Percentiles rank a stretch among this genome's conserved stretches.
Conservation (phyloP, 2,113 vertebrate genomes). For the Lagopus leucura region DNA sequence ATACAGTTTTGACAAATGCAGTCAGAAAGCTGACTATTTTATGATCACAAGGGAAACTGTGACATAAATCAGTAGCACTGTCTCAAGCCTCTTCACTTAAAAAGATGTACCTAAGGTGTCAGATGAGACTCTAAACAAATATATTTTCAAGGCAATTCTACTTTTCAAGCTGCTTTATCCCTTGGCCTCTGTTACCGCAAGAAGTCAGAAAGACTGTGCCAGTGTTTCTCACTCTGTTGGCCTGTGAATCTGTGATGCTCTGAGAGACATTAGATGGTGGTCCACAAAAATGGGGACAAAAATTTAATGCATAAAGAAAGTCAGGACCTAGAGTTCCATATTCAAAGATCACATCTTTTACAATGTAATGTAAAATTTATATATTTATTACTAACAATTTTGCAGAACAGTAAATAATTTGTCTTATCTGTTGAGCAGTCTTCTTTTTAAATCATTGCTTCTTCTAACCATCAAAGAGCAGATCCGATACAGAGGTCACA, state of each 20-base stretch:
- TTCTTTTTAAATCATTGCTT: not conserved
- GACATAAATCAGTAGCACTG: not conserved
- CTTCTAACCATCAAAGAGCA: not conserved
- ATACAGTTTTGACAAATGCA: not conserved
- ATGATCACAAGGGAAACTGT: not conserved
- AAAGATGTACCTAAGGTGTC: not conserved
- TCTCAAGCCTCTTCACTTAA: not conserved
- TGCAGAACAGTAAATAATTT: not conserved
- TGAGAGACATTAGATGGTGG: not conserved
- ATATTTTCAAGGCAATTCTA: not conserved
- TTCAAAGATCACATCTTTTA: not conserved
- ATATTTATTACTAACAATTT: not conserved
- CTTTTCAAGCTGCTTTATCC: not conserved
- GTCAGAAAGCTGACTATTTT: not conserved
- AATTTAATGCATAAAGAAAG: not conserved
- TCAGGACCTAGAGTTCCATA: not conserved
- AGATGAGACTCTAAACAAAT: not conserved
- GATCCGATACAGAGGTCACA: not conserved
- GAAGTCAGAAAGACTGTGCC: not conserved
- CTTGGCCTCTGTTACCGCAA: not conserved
- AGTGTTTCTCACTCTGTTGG: not conserved
- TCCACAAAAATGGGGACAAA: not conserved
- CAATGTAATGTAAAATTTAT: too few species aligned
- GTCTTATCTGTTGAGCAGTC: not conserved
- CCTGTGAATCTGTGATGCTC: fast-evolving